Evolutionary conservation across 1,140 invertebrate genomes (phyloP), one percentile per base, ranked within the genome.

Genomic region (Cherax destructor): DNA sequence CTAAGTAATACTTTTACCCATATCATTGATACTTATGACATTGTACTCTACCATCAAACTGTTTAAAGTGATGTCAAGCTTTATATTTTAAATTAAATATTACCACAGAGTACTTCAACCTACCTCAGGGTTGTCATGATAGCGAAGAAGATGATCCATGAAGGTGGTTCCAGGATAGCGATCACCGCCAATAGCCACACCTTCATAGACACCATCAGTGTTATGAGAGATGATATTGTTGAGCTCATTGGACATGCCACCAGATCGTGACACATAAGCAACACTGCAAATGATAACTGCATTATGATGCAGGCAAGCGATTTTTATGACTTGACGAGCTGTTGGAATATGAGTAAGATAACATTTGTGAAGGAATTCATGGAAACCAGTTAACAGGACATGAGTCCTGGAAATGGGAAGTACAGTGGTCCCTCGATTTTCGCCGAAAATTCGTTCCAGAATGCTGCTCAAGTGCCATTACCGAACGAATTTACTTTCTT

Each of bases 151-250:
- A 94, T 99, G 99, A 95, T 99, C 99, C 96, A 99, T 98, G 95
- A 99, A 99, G 0, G 98, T 99, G 11, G 98, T 99, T 7, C 99
- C 99, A 0, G 99, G 99, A 95, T 99, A 99, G 92, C 99, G 96
- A 95, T 99, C 99, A 3, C 99, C 99, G n/a, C 99, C 99, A 93
- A 99, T 99, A 49, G 99, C 99, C 3, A 99, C 97, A 13, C 99
- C 99, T 94, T 99, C 99, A 93, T 97, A 97, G 0, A 99, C 99
- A 72, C 99, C 99, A 95, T 99, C 98, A 0, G 99, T 99, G 69
- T 99, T 97, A 94, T 99, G 98, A 0, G 98, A 98, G 85, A 99
- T 96, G 78, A 99, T 99, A 94, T 99, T 99, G 95, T 99, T 99
- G 83, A 99, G 95, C 95, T 99, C 99, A 94, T 99, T 99, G 6